Conservation (phyloP, 2,888 invertebrate genomes). For the Megastigmus dorsalis region DNA sequence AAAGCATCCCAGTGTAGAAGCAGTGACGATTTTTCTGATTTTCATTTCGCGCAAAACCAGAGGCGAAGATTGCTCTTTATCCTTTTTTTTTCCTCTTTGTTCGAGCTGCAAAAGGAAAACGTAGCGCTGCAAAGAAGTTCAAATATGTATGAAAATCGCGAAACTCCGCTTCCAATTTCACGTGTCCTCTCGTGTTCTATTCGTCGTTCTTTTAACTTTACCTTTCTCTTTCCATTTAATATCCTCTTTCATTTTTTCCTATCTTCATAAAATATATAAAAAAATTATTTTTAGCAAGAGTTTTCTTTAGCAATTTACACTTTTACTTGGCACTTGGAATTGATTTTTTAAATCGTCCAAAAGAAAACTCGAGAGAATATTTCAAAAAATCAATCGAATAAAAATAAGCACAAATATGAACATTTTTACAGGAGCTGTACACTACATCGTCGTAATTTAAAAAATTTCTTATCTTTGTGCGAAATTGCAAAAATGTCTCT, state of each 20-base stretch:
- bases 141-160: conserved; percentile 1
- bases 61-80: background rate
- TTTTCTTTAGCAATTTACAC: too few relatives aligned
- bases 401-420: conserved; percentile 18
- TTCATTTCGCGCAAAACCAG: background rate
- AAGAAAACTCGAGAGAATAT: too few relatives aligned
- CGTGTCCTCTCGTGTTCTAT: background rate
- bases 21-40: background rate
- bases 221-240: too few relatives aligned
- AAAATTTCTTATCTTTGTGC: conserved; percentile 32
- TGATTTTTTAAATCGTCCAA: too few relatives aligned
- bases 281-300: too few relatives aligned
- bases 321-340: too few relatives aligned
- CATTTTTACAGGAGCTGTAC: background rate
- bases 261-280: too few relatives aligned
- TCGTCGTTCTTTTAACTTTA: conserved; percentile 2
- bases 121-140: background rate
- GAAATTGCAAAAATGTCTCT: conserved; percentile 29
- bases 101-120: background rate
- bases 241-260: too few relatives aligned
- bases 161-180: background rate
- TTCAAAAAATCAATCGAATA: too few relatives aligned
- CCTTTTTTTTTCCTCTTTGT: background rate
- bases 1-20: background rate
- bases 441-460: conserved; percentile 24